These are phyloP conservation scores for Eubucco bourcierii DNA, from an alignment of 2,113 vertebrate genomes.

Conservation along the genomic window DNA sequence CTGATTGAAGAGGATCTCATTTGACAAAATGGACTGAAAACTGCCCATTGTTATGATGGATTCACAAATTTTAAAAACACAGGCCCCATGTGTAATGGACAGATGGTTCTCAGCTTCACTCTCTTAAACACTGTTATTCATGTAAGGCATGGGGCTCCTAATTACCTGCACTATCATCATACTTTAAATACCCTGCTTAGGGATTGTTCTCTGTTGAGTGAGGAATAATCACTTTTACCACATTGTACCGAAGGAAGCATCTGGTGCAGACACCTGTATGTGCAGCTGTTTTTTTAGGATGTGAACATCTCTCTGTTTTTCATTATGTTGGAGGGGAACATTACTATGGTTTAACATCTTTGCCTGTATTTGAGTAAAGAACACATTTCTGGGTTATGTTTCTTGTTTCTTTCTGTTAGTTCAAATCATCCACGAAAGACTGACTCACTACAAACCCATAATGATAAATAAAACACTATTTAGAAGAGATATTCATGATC, in stretches of 20 bases:
- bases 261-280: slow-evolving; percentile 63
- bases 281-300: slow-evolving; percentile 57
- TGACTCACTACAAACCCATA: neutral
- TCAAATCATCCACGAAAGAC: neutral
- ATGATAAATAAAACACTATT: neutral
- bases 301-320: slow-evolving; percentile 47
- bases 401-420: slow-evolving; percentile 3
- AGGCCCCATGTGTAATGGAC: neutral
- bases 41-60: neutral
- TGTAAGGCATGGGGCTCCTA: slow-evolving; percentile 10
- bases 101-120: slow-evolving; percentile 27
- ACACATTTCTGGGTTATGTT: neutral
- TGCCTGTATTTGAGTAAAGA: slow-evolving; percentile 31
- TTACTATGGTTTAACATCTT: slow-evolving; percentile 34
- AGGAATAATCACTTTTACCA: slow-evolving; percentile 64
- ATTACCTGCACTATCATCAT: slow-evolving; percentile 27
- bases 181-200: slow-evolving; percentile 40
- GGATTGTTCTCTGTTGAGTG: slow-evolving; percentile 42
- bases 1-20: neutral
- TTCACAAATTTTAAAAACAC: neutral
- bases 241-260: slow-evolving; percentile 56
- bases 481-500: neutral
- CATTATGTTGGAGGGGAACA: slow-evolving; percentile 24
- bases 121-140: slow-evolving; percentile 18
- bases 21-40: neutral